Conservation (phyloP, 1,140 invertebrate genomes). For the Cydia strobilella region DNA sequence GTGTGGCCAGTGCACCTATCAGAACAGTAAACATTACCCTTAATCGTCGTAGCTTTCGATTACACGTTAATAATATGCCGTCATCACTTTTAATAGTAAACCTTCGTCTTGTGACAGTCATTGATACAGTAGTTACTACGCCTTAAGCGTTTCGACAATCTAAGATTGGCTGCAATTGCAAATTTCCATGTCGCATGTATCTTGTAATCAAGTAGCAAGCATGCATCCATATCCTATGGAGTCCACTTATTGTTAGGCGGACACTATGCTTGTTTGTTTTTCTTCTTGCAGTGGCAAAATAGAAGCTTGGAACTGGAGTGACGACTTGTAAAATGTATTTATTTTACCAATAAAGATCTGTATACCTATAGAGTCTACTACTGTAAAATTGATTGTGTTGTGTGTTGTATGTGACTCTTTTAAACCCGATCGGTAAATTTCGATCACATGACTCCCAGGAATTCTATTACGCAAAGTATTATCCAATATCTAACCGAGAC, state of each 20-base stretch:
- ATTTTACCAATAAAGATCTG: too few relatives aligned
- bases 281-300: neutral
- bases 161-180: neutral
- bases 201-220: neutral
- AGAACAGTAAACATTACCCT: constrained; percentile 15
- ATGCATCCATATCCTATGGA: neutral
- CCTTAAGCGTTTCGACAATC: neutral
- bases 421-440: too few relatives aligned
- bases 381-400: too few relatives aligned
- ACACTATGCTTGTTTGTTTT: neutral
- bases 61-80: neutral
- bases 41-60: neutral
- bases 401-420: too few relatives aligned
- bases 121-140: neutral
- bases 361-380: too few relatives aligned
- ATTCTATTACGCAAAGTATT: constrained; percentile 9
- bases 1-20: constrained; percentile 9
- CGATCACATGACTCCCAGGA: neutral
- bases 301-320: neutral
- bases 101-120: neutral
- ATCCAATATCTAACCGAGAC: constrained; percentile 14
- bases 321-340: too few relatives aligned
- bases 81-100: constrained; percentile 6
- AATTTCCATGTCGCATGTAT: neutral
- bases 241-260: neutral